These are phyloP conservation scores for Entomobrya multifasciata DNA, from an alignment of 2,888 invertebrate species.

Conservation along the genomic window DNA sequence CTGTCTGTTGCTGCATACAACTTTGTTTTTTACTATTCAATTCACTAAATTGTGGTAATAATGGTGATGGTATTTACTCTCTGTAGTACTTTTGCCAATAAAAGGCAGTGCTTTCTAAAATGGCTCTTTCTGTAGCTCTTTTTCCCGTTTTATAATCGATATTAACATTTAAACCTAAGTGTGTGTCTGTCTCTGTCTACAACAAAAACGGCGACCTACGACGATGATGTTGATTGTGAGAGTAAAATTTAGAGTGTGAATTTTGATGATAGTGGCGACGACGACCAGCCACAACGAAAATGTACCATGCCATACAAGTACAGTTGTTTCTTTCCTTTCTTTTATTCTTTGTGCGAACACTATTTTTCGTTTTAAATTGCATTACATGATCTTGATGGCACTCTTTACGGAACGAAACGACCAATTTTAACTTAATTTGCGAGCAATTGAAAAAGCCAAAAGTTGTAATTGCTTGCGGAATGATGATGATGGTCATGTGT, in stretches of 20 bases:
- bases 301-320: too few species aligned
- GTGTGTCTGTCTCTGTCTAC: too few species aligned
- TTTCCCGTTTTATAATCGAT: too few species aligned
- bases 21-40: background rate
- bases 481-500: conserved; percentile 6
- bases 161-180: too few species aligned
- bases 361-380: conserved; percentile 10
- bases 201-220: background rate
- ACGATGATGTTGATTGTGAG: too few species aligned
- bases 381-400: conserved; percentile 9
- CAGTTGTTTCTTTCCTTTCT: background rate
- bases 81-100: background rate
- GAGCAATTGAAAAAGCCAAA: conserved; percentile 40
- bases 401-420: conserved; percentile 2
- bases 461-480: conserved; percentile 26
- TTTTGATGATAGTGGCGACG: background rate
- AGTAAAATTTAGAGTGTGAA: background rate
- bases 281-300: conserved; percentile 22
- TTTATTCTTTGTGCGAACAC: background rate
- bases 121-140: background rate
- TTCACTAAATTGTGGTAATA: too few species aligned
- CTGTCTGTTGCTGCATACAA: background rate
- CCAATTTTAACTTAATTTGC: conserved; percentile 46
- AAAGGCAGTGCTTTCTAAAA: background rate
- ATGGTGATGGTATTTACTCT: too few species aligned